Conservation (phyloP, 2,113 vertebrate genomes). For the Epinephelus fuscoguttatus region DNA sequence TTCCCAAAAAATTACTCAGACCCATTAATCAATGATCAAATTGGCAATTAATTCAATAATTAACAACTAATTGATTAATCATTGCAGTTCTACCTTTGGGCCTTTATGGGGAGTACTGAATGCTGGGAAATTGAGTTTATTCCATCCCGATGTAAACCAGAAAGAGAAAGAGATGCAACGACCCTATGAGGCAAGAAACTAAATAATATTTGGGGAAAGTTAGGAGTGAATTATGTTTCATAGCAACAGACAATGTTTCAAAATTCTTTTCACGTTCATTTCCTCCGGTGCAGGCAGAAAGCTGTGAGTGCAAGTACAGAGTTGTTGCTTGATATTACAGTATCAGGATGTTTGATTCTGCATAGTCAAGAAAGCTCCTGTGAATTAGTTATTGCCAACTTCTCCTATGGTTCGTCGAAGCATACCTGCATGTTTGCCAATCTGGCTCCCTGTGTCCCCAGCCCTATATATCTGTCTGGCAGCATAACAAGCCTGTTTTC, state of each 20-base stretch:
- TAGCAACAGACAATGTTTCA: background rate
- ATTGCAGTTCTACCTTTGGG: no score
- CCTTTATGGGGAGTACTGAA: background rate
- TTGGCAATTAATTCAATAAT: no score
- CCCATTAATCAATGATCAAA: no score
- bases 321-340: background rate
- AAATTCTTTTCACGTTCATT: background rate
- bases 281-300: background rate
- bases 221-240: slow-evolving; percentile 1
- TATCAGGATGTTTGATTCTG: background rate
- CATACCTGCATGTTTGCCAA: background rate
- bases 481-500: slow-evolving; percentile 55
- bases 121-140: background rate
- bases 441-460: slow-evolving; percentile 4
- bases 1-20: no score
- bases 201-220: background rate
- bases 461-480: slow-evolving; percentile 28
- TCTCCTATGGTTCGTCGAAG: slow-evolving; percentile 8
- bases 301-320: background rate
- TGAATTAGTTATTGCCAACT: slow-evolving; percentile 11
- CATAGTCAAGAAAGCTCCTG: background rate
- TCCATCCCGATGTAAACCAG: background rate
- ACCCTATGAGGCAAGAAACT: background rate
- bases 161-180: no score
- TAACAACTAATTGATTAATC: no score